Base-by-base conservation (phyloP, 2,888 invertebrate species). In the Caenorhabditis wallacei region DNA sequence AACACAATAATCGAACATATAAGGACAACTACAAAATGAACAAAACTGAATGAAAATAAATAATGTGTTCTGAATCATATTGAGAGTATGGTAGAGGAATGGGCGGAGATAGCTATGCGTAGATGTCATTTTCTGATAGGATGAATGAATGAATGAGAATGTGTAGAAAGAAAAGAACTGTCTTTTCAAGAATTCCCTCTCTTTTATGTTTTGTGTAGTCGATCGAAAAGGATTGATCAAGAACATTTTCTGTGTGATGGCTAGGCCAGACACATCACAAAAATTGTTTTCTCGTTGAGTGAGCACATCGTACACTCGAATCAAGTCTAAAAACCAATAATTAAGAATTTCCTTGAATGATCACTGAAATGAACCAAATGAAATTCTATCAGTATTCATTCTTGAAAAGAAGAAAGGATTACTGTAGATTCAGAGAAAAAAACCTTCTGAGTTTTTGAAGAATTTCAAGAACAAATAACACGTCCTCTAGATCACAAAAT, bases 161-260 rank as follows among this genome's bases (percentile, higher is more conserved):
- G 51, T 66, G 51, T 66, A 75, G 51, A 56, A 56, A 37, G 64
- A 56, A 56, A 35, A 37, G 74, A 63, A 68, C 11, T 22, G 35
- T 37, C 24, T 59, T 24, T 35, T 43, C 37, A 51, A 10, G 43
- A 43, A 54, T 16, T 18, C 13, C 11, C 8, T 16, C 13, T 40
- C 8, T 16, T 10, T 59, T 72, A 35, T 72, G 71, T 61, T 72
- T 63, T 72, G 54, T 74, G 64, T 37, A 61, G 61, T 53, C 26
- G 26, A 20, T n/a, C n/a, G 30, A 18, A n/a, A n/a, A 30, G 43
- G 46, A 37, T 1, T 56, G 75, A 75, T 66, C 66, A 75, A 59
- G 75, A 66, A 66, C 66, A 68, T 75, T 75, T 75, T 30, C 30
- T 46, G 54, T 20, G 18, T 46, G 16, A 16, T 30, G 64, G 48